A percentile compares a stretch with the other conserved stretches of the same genome.
Conservation (phyloP, 2,888 invertebrate genomes). For the Stenotaenia linearis region DNA sequence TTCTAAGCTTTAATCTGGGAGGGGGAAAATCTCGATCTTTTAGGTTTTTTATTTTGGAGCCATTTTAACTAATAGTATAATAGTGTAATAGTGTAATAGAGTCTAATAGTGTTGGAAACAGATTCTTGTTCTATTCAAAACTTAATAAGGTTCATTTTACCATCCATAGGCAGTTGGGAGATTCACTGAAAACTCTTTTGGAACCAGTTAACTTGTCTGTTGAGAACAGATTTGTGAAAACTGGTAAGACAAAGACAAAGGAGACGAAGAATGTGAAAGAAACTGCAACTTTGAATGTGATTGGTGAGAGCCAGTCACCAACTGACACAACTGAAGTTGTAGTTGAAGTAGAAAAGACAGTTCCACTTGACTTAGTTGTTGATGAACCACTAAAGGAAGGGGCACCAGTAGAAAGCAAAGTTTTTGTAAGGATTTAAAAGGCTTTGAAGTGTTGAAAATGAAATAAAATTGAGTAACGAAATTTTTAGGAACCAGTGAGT, state of each 20-base stretch:
- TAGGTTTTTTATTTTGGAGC: too few species aligned
- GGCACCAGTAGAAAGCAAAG: not conserved
- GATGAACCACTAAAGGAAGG: not conserved
- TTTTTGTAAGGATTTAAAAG: not conserved
- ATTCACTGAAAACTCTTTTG: slow-evolving; percentile 56
- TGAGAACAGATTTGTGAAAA: not conserved
- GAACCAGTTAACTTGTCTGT: slow-evolving; percentile 42
- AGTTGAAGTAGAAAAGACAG: too few species aligned
- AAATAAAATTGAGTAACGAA: not conserved
- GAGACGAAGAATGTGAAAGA: not conserved
- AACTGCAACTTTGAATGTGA: not conserved
- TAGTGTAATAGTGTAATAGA: too few species aligned
- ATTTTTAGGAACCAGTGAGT: not conserved
- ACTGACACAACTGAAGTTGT: not conserved
- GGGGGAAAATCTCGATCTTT: too few species aligned
- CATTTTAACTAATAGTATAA: too few species aligned
- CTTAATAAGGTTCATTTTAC: too few species aligned
- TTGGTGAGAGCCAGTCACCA: not conserved
- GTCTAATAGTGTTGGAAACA: too few species aligned
- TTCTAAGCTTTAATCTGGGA: too few species aligned
- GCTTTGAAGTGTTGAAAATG: not conserved
- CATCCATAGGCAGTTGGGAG: slow-evolving; percentile 54
- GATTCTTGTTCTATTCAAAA: too few species aligned
- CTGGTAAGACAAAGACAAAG: not conserved
- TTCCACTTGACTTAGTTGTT: too few species aligned